Conservation (phyloP, 2,113 vertebrate species). For the Myodes glareolus region DNA sequence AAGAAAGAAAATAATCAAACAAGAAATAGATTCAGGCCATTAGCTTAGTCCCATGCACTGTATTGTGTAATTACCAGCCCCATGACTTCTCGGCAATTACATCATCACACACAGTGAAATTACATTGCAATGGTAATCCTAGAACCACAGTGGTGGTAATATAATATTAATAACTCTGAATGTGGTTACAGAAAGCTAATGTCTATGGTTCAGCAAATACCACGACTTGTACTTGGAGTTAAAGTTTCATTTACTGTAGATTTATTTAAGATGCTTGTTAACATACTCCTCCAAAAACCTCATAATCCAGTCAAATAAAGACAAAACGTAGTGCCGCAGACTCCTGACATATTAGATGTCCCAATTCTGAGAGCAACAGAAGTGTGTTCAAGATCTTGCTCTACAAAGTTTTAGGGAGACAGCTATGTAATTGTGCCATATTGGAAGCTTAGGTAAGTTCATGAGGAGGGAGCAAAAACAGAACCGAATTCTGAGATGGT, state of each 20-base stretch:
- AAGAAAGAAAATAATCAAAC: slow-evolving; percentile 45
- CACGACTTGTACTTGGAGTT: slow-evolving; percentile 34
- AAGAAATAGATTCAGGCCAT: slow-evolving; percentile 50
- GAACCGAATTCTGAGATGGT: neutral
- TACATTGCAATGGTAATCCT: slow-evolving; percentile 57
- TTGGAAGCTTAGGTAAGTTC: neutral
- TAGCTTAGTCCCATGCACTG: slow-evolving; percentile 40
- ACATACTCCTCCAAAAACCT: neutral
- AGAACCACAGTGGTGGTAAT: slow-evolving; percentile 11
- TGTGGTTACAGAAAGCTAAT: slow-evolving; percentile 34
- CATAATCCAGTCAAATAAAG: slow-evolving; percentile 35
- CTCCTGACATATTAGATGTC: neutral
- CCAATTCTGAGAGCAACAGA: neutral
- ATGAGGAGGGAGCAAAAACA: neutral
- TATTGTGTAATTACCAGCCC: slow-evolving; percentile 56
- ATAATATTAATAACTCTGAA: slow-evolving; percentile 58
- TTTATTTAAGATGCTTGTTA: slow-evolving; percentile 36
- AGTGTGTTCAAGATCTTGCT: neutral
- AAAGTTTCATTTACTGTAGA: slow-evolving; percentile 54
- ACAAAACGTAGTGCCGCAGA: neutral
- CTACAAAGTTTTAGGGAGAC: neutral
- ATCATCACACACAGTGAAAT: slow-evolving; percentile 62
- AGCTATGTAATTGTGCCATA: neutral
- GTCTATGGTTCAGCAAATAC: slow-evolving; percentile 60
- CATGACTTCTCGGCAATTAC: slow-evolving; percentile 57